Percentiles rank a stretch among this genome's conserved stretches.
phyloP scores from a whole-genome alignment of 2,888 invertebrate species.

The Hydriomena furcata region DNA sequence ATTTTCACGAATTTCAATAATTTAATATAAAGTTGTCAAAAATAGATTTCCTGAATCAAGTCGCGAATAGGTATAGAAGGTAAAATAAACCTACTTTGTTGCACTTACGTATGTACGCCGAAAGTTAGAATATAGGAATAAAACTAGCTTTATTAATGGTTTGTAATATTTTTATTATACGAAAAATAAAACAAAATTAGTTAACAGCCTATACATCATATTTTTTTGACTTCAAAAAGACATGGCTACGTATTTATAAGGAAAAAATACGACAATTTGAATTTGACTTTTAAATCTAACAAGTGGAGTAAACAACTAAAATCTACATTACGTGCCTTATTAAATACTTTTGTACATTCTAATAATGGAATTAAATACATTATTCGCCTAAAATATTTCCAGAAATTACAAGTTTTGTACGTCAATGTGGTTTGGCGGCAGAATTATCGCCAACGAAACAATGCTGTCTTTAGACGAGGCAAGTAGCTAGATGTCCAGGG shows the following conservation, averaged over 20 bases:
- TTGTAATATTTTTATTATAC: conserved; percentile 45
- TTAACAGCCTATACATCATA: conserved; percentile 14
- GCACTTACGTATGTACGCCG: no score
- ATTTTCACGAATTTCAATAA: no score
- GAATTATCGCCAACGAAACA: not conserved
- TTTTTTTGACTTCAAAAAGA: conserved; percentile 22
- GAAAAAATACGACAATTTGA: not conserved
- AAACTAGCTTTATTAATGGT: conserved; percentile 36
- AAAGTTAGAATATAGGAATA: conserved; percentile 24
- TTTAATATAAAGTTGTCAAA: no score
- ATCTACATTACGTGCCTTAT: not conserved
- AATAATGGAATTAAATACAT: not conserved
- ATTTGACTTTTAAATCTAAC: conserved; percentile 13
- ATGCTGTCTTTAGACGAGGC: not conserved
- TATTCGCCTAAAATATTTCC: not conserved
- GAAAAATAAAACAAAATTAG: conserved; percentile 31
- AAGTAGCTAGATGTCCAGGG: not conserved
- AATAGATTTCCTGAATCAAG: no score
- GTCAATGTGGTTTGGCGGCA: conserved; percentile 13
- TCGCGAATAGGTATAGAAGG: no score
- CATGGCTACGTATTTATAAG: conserved; percentile 1
- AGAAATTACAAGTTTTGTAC: not conserved
- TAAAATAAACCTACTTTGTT: no score
- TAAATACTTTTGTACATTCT: conserved; percentile 6
- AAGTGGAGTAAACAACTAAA: conserved; percentile 20